phyloP scores from a whole-genome alignment of 2,888 invertebrate genomes.

The Pachycephus smyrnensis region DNA sequence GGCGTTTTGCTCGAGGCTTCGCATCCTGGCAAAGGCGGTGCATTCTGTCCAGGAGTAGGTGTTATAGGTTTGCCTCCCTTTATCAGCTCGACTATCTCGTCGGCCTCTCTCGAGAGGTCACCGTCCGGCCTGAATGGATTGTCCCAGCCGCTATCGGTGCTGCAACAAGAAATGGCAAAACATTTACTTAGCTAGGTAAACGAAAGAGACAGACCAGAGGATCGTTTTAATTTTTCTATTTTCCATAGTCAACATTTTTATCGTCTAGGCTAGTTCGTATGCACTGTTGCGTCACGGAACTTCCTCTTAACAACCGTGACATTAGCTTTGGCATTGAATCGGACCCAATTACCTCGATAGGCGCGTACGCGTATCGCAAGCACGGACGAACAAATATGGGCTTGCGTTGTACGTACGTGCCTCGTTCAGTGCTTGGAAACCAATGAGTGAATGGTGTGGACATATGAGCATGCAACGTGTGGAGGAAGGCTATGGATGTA shows the following conservation, averaged over 20 bases:
- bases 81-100: constrained; percentile 95
- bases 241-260: no score
- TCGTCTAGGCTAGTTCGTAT: no score
- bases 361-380: not conserved
- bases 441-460: no score
- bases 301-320: constrained; percentile 51
- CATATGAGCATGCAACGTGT: no score
- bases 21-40: constrained; percentile 70
- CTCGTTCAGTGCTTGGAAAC: no score
- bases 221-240: no score
- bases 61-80: constrained; percentile 91
- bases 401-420: no score
- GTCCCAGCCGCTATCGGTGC: constrained; percentile 96
- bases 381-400: no score
- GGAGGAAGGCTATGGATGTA: no score
- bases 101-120: constrained; percentile 93
- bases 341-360: constrained; percentile 47
- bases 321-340: constrained; percentile 57
- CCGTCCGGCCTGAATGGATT: constrained; percentile 98
- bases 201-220: no score
- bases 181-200: not conserved
- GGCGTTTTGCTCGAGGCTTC: constrained; percentile 54
- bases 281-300: constrained; percentile 18
- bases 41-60: constrained; percentile 69
- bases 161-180: constrained; percentile 66